Evolutionary conservation across 2,113 vertebrate genomes (phyloP).

Genomic region (Ceyx margarethae): DNA sequence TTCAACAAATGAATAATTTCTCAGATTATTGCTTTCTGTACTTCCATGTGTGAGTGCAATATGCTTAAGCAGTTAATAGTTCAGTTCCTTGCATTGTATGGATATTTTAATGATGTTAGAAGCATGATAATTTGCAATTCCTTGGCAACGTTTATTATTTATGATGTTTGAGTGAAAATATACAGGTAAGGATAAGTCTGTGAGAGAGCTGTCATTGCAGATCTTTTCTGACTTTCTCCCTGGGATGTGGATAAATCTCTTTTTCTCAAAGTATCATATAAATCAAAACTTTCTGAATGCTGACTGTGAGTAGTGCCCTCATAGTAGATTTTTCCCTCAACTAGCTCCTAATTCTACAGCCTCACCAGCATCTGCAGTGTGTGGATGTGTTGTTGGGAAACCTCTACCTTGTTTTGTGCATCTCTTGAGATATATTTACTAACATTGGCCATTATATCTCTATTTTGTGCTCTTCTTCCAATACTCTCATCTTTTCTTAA

Average conservation of each 20-base stretch:
- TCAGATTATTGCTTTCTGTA: not conserved
- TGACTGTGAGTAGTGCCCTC: not conserved
- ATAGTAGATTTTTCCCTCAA: not conserved
- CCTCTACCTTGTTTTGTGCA: not conserved
- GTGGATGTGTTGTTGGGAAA: not conserved
- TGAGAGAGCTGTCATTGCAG: not conserved
- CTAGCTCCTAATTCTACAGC: not conserved
- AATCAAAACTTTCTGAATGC: not conserved
- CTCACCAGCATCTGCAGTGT: rapidly evolving
- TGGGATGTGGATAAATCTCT: not conserved
- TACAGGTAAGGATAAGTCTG: not conserved
- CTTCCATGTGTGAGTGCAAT: not conserved
- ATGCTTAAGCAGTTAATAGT: not conserved
- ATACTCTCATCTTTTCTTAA: not conserved
- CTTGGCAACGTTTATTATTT: not conserved
- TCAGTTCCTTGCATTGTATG: not conserved
- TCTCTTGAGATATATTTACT: not conserved
- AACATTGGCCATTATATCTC: not conserved
- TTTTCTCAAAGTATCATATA: not conserved
- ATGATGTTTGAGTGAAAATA: not conserved
- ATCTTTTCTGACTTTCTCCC: not conserved
- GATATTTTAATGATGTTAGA: not conserved
- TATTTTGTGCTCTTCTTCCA: not conserved
- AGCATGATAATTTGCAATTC: not conserved
- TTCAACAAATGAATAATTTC: not conserved